Evolutionary conservation across 2,113 vertebrate species (phyloP).

Genomic region (Bettongia penicillata): DNA sequence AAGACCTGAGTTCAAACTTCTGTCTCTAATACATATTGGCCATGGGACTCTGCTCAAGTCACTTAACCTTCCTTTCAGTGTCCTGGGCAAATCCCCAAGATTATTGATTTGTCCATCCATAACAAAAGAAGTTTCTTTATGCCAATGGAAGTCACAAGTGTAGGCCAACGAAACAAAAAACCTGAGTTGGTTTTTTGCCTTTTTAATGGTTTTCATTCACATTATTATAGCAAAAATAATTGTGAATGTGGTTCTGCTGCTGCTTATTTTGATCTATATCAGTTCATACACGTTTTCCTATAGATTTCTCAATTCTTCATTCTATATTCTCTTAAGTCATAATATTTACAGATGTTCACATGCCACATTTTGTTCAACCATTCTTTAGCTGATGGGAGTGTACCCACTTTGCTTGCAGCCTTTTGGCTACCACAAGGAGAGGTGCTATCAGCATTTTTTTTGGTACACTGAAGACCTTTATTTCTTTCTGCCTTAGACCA

Average conservation of each 20-base stretch:
- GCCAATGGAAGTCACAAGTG: background rate
- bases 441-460: background rate
- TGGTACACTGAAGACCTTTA: background rate
- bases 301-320: background rate
- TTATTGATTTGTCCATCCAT: background rate
- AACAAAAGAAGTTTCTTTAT: background rate
- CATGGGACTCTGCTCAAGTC: background rate
- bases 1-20: background rate
- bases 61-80: background rate
- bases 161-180: background rate
- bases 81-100: background rate
- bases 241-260: background rate
- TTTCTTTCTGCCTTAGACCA: background rate
- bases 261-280: background rate
- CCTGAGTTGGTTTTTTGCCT: background rate
- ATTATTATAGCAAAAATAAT: background rate
- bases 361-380: background rate
- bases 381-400: background rate
- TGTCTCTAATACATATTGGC: background rate
- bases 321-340: background rate
- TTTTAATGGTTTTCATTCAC: background rate
- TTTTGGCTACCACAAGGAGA: background rate
- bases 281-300: background rate
- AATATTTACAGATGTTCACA: background rate
- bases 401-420: background rate